These are phyloP conservation scores for Dusona sp. DNA, from an alignment of 2,888 invertebrate species.

Conservation along the genomic window DNA sequence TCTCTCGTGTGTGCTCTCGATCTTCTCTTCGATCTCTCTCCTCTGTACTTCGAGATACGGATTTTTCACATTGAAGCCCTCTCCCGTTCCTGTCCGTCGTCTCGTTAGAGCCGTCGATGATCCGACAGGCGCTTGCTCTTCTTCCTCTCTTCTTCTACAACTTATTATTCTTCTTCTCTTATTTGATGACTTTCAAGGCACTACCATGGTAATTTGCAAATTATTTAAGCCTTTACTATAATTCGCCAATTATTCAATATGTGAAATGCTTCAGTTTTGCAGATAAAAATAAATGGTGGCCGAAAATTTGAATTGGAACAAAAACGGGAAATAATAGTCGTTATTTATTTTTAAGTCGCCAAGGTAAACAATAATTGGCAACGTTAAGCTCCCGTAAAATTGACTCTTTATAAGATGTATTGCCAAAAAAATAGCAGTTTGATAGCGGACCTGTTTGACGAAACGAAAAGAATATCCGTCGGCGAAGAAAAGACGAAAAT, in stretches of 20 bases:
- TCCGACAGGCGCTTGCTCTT: conserved; percentile 49
- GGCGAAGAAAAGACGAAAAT: not conserved
- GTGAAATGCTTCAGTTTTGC: not conserved
- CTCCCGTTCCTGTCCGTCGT: conserved; percentile 45
- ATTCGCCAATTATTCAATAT: not conserved
- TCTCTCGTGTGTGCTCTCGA: conserved; percentile 60
- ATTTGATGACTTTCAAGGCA: conserved; percentile 14
- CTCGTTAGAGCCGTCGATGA: conserved; percentile 67
- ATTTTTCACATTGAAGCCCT: conserved; percentile 46
- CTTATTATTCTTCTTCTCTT: conserved; percentile 10
- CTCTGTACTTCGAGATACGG: conserved; percentile 22
- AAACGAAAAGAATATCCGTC: not conserved
- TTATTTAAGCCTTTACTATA: conserved; percentile 20
- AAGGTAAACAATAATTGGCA: not conserved
- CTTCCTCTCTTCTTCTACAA: conserved; percentile 41
- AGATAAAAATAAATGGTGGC: too few relatives aligned
- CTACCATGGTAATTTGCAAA: conserved; percentile 40
- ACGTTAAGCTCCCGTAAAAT: not conserved
- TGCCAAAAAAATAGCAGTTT: not conserved
- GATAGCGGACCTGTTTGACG: not conserved
- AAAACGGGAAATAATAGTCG: not conserved
- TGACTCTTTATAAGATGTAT: not conserved
- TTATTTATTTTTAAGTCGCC: not conserved
- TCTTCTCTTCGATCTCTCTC: conserved; percentile 59
- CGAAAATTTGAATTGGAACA: not conserved